Percentiles rank a stretch among this genome's conserved stretches.
Conservation (phyloP, 1,140 invertebrate genomes). For the Hetaerina americana region DNA sequence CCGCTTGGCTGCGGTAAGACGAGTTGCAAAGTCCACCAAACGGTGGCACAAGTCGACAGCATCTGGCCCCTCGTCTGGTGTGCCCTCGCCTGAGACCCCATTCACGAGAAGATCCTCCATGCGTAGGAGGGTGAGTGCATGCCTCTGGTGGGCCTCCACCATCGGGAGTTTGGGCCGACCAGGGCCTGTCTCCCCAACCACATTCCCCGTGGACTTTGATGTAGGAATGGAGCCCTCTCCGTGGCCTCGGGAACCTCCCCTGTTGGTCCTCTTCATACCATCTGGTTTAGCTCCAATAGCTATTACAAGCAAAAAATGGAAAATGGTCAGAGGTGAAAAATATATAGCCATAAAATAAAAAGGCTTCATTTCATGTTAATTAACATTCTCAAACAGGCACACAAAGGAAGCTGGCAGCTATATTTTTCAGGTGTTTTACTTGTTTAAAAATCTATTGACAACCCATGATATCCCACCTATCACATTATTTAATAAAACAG, state of each 20-base stretch:
- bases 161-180: slow-evolving; percentile 41
- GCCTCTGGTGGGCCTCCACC: slow-evolving; percentile 66
- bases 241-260: background rate
- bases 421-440: too few species aligned
- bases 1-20: slow-evolving; percentile 63
- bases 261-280: slow-evolving; percentile 10
- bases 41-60: slow-evolving; percentile 56
- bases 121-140: slow-evolving; percentile 61
- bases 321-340: too few species aligned
- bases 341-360: too few species aligned
- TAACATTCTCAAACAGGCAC: too few species aligned
- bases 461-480: too few species aligned
- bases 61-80: slow-evolving; percentile 29
- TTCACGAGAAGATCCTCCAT: slow-evolving; percentile 68
- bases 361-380: too few species aligned
- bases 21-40: slow-evolving; percentile 62
- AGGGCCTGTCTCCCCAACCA: background rate
- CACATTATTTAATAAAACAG: too few species aligned
- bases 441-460: too few species aligned
- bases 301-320: too few species aligned
- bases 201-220: slow-evolving; percentile 13
- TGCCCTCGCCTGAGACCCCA: slow-evolving; percentile 51
- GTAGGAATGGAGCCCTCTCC: slow-evolving; percentile 8
- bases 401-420: too few species aligned
- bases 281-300: too few species aligned